Conservation (phyloP, 23 tunicate species). For the Phallusia fumigata region DNA sequence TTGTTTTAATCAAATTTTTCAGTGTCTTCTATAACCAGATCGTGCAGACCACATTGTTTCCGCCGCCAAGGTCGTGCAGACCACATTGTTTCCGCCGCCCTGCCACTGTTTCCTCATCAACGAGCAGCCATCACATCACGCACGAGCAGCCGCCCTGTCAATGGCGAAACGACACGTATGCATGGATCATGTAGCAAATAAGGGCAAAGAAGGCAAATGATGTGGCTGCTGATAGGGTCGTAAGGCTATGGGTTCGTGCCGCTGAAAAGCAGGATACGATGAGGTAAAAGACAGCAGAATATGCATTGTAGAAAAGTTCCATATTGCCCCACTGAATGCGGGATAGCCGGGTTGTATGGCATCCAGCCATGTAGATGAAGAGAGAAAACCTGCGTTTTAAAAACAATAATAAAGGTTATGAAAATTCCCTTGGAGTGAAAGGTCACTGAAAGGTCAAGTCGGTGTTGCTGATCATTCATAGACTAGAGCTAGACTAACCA, state of each 20-base stretch:
- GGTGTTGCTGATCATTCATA: no score
- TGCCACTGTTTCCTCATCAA: neutral
- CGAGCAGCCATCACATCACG: neutral
- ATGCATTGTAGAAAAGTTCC: constrained; percentile 50
- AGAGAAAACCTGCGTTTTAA: constrained; percentile 51
- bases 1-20: no score
- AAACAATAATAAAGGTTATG: no score
- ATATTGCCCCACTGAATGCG: constrained; percentile 57
- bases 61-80: no score
- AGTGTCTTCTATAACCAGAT: no score
- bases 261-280: constrained; percentile 63
- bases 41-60: no score
- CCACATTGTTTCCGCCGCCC: no score
- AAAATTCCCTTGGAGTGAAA: no score
- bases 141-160: constrained; percentile 29
- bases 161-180: constrained; percentile 25
- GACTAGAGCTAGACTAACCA: no score
- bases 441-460: no score
- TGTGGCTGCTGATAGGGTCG: constrained; percentile 36
- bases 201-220: constrained; percentile 46
- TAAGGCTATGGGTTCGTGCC: neutral
- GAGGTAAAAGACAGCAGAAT: constrained; percentile 57
- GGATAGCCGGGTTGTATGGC: constrained; percentile 30
- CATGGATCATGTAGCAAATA: constrained; percentile 40
- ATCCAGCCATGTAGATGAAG: constrained; percentile 47